These are phyloP conservation scores for Myiotriccus ornatus DNA, from an alignment of 2,797 vertebrate species.

Conservation along the genomic window DNA sequence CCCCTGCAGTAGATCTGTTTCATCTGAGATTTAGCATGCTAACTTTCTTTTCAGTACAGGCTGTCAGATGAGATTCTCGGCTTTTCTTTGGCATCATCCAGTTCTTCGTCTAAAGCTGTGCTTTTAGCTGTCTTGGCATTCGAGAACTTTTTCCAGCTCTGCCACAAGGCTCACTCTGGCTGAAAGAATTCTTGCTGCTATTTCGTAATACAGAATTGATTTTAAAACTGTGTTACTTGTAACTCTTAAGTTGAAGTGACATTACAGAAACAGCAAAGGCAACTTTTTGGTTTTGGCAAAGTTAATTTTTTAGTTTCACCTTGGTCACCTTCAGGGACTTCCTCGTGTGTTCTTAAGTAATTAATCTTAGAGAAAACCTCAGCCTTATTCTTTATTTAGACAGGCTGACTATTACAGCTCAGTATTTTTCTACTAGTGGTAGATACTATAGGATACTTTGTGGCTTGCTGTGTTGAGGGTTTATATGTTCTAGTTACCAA, in stretches of 20 bases:
- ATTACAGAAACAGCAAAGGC: background rate
- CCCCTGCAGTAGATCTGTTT: background rate
- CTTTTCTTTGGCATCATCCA: background rate
- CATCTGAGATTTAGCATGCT: background rate
- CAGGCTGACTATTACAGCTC: background rate
- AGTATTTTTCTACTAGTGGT: background rate
- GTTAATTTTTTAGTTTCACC: background rate
- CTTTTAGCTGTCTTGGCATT: slow-evolving; percentile 14
- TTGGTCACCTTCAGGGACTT: background rate
- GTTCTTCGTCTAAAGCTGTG: background rate
- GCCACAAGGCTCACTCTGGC: background rate
- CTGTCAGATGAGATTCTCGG: background rate
- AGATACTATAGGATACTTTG: background rate
- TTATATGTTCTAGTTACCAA: background rate
- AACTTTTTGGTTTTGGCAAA: background rate
- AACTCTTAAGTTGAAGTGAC: background rate
- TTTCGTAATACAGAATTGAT: background rate
- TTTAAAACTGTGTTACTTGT: background rate
- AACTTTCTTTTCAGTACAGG: background rate
- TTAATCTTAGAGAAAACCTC: background rate
- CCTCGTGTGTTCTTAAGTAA: background rate
- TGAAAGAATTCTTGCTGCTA: background rate
- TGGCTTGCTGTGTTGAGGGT: background rate
- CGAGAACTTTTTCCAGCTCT: background rate
- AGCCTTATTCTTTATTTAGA: background rate